Evolutionary conservation across 2,888 invertebrate genomes (phyloP).

Genomic region (Calameuta filiformis): DNA sequence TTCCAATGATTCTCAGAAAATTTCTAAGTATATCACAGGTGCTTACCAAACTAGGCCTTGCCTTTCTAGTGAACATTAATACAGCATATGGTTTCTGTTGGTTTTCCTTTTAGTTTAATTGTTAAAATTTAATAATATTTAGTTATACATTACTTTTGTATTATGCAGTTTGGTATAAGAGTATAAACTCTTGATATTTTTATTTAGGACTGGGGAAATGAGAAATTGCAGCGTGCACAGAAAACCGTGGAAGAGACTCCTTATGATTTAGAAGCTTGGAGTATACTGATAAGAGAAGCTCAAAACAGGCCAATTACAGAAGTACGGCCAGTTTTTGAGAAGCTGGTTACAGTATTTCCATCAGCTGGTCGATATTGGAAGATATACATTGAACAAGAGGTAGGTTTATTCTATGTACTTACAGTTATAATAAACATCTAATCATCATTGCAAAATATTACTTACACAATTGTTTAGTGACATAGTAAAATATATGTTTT

Average conservation of each 20-base stretch:
- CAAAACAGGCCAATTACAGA: slow-evolving; percentile 89
- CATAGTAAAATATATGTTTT: slow-evolving; percentile 20
- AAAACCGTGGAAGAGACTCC: slow-evolving; percentile 87
- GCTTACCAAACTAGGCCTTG: not conserved
- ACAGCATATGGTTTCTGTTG: not conserved
- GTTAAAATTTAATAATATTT: not conserved
- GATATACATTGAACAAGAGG: slow-evolving; percentile 98
- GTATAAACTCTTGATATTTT: slow-evolving; percentile 9
- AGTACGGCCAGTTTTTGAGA: slow-evolving; percentile 92
- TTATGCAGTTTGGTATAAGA: not conserved
- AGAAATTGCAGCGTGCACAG: slow-evolving; percentile 84
- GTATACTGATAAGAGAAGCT: slow-evolving; percentile 92
- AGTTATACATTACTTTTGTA: not conserved
- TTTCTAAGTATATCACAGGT: not conserved
- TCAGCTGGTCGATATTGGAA: slow-evolving; percentile 99
- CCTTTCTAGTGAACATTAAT: not conserved
- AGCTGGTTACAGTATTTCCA: slow-evolving; percentile 93
- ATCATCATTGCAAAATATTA: not conserved
- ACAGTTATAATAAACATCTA: not conserved
- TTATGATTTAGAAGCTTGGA: slow-evolving; percentile 99
- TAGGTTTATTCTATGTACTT: slow-evolving; percentile 56
- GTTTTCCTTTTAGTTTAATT: not conserved
- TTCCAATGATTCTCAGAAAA: not conserved
- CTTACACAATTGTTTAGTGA: not conserved
- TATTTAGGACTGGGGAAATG: slow-evolving; percentile 87